phyloP scores from a whole-genome alignment of 2,113 vertebrate genomes.

The Dermatemys mawii region DNA sequence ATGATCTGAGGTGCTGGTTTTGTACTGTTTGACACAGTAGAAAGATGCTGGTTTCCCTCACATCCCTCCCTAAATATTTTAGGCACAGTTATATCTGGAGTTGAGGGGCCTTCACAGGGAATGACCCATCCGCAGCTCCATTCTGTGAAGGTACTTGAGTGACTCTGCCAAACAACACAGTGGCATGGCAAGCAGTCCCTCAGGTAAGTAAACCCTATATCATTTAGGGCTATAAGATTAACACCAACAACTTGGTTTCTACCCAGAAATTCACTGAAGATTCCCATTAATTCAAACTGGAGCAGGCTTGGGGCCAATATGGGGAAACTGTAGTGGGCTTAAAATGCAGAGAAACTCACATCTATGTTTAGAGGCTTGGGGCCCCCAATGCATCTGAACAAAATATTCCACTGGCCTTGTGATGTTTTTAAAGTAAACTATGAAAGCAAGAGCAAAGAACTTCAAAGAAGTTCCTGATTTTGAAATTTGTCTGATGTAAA shows the following conservation, averaged over 20 bases:
- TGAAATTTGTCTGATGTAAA: slow-evolving; percentile 75
- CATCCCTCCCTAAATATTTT: neutral
- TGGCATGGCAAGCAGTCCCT: neutral
- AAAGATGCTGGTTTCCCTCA: slow-evolving; percentile 17
- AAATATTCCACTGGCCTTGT: slow-evolving; percentile 64
- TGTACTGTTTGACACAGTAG: slow-evolving; percentile 36
- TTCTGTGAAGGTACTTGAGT: neutral
- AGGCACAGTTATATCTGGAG: slow-evolving; percentile 7
- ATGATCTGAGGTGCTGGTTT: slow-evolving; percentile 26
- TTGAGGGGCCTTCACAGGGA: neutral
- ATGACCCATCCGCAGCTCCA: neutral
- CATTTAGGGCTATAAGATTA: neutral
- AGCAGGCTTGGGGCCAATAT: neutral
- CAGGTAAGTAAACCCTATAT: neutral
- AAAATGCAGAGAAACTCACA: slow-evolving; percentile 19
- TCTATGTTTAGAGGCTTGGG: slow-evolving; percentile 38
- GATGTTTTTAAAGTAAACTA: slow-evolving; percentile 74
- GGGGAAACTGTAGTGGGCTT: neutral
- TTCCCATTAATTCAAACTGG: neutral
- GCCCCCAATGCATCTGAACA: slow-evolving; percentile 53
- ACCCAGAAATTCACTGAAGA: neutral
- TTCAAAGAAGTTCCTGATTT: slow-evolving; percentile 76
- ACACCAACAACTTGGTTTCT: neutral
- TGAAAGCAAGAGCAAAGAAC: slow-evolving; percentile 61
- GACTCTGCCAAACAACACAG: fast-evolving